Percentiles rank a stretch among this genome's conserved stretches.
Conservation (phyloP, 2,113 vertebrate species). For the Takifugu bimaculatus region DNA sequence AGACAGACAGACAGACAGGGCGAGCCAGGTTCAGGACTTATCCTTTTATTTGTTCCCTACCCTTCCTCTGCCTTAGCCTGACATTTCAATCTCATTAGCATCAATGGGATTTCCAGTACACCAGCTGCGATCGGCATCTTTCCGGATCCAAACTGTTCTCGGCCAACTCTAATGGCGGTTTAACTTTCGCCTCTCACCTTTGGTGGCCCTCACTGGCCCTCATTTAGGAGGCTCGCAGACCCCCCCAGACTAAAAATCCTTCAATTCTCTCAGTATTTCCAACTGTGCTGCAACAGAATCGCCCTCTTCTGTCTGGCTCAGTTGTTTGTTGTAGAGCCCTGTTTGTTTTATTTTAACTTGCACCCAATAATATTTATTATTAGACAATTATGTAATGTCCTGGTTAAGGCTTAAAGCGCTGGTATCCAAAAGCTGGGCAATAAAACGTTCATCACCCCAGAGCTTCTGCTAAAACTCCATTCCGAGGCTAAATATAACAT, state of each 20-base stretch:
- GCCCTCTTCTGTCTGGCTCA: no score
- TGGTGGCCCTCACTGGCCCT: no score
- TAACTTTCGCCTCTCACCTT: no score
- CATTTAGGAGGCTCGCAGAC: no score
- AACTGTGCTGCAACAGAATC: neutral
- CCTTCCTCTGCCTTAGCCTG: conserved; percentile 10
- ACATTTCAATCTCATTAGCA: conserved; percentile 49
- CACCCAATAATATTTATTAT: neutral
- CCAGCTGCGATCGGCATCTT: conserved; percentile 8
- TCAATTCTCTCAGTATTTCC: neutral
- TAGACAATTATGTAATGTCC: no score
- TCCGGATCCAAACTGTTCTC: neutral
- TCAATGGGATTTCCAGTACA: conserved; percentile 43
- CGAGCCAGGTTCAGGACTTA: conserved; percentile 29
- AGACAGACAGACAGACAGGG: conserved; percentile 9
- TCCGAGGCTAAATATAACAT: no score
- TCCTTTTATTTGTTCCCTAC: conserved; percentile 49
- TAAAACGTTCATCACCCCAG: neutral
- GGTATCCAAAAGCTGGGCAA: neutral
- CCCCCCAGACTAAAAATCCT: neutral
- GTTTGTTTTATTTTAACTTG: neutral
- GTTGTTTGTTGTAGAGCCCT: neutral
- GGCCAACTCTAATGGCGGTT: no score
- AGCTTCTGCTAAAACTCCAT: neutral
- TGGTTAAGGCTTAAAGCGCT: no score